Base-by-base conservation (phyloP, 1,140 invertebrate species). In the Helicoverpa armigera region DNA sequence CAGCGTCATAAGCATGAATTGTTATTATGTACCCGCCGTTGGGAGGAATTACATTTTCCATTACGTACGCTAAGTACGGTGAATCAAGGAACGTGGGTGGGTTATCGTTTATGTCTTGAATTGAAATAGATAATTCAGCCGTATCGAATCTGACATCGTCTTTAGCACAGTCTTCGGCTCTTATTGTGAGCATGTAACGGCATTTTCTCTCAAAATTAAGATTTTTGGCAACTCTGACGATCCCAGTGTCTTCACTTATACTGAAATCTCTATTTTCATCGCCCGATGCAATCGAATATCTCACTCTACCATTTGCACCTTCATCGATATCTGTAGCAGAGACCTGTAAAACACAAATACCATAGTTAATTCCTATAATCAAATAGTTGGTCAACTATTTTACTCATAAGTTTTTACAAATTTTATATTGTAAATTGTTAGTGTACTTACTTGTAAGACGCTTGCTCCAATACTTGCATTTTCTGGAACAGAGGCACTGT, bases 61-160 rank as follows among this genome's bases (percentile, higher is more conserved):
- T 97, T n/a, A 99, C 98, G 88, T 98, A 97, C 0, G 98, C 98
- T 78, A 98, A 92, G 91, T 99, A 99, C 0, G 98, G 98, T 0
- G 98, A 99, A 93, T 98, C 97, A 53, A 98, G 93, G 90, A 99
- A 99, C 0, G 98, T 97, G 1, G 99, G 99, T 9, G 98, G 96
- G 89, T 99, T 99, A 95, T 99, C 99, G 94, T 99, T 99, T 84
- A 99, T 97, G 94, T 99, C 99, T 31, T 97, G 96, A 4, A 99
- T 96, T 51, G 95, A 96, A 83, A 97, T 96, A 56, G 96, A 96
- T 76, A 97, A 94, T 91, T 97, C 96, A 13, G 98, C 97, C 5
- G 96, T 97, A 89, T 98, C 97, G 81, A 96, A 96, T 76, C 96
- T 95, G 0, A 96, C 91, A 69, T 96, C 96, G 14, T 96, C 96